Conservation (phyloP, 2,797 vertebrate species). For the Notamacropus eugenii region DNA sequence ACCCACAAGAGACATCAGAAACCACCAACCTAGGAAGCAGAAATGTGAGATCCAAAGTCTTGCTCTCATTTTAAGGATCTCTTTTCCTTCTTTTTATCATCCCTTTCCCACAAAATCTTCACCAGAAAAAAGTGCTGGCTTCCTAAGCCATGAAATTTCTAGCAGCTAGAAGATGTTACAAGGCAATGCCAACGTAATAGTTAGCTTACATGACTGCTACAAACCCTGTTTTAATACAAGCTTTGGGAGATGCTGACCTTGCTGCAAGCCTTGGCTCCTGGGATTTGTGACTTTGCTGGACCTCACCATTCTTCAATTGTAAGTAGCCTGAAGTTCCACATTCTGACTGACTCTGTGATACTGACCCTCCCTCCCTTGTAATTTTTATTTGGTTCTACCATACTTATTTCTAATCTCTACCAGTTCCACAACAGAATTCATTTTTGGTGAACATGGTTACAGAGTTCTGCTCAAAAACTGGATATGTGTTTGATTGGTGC, state of each 20-base stretch:
- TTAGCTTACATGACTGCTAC: not conserved
- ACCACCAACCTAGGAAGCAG: not conserved
- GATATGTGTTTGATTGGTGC: not conserved
- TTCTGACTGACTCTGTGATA: not conserved
- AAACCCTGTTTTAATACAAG: not conserved
- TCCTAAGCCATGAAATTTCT: not conserved
- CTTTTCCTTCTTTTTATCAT: not conserved
- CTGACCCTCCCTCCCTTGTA: fast-evolving
- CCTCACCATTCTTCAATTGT: not conserved
- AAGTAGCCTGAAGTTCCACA: not conserved
- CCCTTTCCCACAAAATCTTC: not conserved
- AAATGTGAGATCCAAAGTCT: not conserved
- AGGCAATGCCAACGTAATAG: not conserved
- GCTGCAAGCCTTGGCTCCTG: not conserved
- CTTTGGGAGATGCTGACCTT: not conserved
- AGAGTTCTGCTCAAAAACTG: not conserved
- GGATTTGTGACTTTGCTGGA: not conserved
- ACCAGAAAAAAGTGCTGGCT: not conserved
- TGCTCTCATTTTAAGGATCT: not conserved
- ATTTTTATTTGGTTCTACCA: not conserved
- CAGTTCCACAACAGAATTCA: not conserved
- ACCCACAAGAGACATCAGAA: not conserved
- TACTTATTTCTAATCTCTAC: not conserved
- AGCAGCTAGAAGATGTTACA: not conserved
- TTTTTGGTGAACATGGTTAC: not conserved